Evolutionary conservation across 2,113 vertebrate species (phyloP).

Genomic region (Oriolus oriolus): DNA sequence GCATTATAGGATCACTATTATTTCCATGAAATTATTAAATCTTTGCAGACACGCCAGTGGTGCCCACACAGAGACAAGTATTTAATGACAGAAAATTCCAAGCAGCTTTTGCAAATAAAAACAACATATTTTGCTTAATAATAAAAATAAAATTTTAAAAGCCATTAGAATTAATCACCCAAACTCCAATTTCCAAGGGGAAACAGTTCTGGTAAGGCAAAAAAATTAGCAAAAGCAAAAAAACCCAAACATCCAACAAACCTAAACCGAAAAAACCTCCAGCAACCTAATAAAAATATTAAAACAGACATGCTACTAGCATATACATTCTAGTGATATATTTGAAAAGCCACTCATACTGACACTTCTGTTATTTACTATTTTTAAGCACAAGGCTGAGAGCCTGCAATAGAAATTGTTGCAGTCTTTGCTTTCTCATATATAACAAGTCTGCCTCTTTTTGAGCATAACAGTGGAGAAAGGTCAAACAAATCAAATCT

Average conservation of each 20-base stretch:
- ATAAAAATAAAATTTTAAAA: neutral
- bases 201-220: neutral
- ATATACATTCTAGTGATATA: neutral
- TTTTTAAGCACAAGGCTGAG: conserved; percentile 23
- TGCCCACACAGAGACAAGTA: neutral
- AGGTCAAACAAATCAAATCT: conserved; percentile 49
- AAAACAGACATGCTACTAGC: neutral
- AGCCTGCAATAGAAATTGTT: conserved; percentile 6
- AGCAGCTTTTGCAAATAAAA: neutral
- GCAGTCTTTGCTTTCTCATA: neutral
- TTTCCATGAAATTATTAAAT: neutral
- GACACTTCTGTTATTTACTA: conserved; percentile 8
- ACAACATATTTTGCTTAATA: neutral
- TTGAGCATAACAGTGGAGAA: neutral
- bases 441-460: neutral
- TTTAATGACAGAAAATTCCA: neutral
- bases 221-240: neutral
- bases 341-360: conserved; percentile 27
- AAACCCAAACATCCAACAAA: neutral
- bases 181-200: neutral
- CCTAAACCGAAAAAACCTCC: neutral
- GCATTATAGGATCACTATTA: neutral
- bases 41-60: neutral
- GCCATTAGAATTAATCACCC: neutral
- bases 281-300: neutral